Percentiles rank a stretch among this genome's conserved stretches.
These are phyloP conservation scores for Halocynthia roretzi DNA, from an alignment of 23 tunicate species.

Conservation along the genomic window DNA sequence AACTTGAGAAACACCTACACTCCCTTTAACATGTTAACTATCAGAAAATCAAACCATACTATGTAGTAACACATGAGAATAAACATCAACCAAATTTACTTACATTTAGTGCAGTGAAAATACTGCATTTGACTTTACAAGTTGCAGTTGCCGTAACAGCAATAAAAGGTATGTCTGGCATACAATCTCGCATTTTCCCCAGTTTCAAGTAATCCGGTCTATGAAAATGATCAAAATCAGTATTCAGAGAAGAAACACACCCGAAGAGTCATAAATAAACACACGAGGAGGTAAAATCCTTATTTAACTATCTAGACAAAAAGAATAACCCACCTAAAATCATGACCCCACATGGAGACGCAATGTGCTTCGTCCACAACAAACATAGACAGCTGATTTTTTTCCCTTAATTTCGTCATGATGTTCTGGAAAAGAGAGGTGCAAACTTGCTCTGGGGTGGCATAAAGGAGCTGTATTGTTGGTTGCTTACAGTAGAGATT, in stretches of 20 bases:
- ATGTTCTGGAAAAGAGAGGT: conserved; percentile 38
- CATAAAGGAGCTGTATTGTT: conserved; percentile 59
- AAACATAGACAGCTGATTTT: conserved; percentile 39
- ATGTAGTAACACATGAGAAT: background rate
- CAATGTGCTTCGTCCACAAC: conserved; percentile 96
- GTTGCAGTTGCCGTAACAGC: conserved; percentile 97
- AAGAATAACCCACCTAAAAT: conserved; percentile 53
- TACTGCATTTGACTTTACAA: conserved; percentile 60
- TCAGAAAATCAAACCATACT: no score
- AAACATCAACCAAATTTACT: background rate
- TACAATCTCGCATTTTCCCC: conserved; percentile 20
- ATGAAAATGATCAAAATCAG: background rate
- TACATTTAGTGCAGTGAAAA: conserved; percentile 27
- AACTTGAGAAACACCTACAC: no score
- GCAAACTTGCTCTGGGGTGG: conserved; percentile 89
- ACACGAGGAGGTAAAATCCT: background rate
- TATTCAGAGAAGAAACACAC: background rate
- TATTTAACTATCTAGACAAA: background rate
- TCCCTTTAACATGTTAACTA: no score
- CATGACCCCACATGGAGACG: conserved; percentile 99
- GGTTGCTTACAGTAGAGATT: conserved; percentile 57
- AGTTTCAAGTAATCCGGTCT: conserved; percentile 82
- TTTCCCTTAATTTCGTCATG: conserved; percentile 16
- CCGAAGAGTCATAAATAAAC: background rate
- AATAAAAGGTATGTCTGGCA: conserved; percentile 60